phyloP scores from a whole-genome alignment of 2,113 vertebrate genomes.

The Anolis carolinensis region DNA sequence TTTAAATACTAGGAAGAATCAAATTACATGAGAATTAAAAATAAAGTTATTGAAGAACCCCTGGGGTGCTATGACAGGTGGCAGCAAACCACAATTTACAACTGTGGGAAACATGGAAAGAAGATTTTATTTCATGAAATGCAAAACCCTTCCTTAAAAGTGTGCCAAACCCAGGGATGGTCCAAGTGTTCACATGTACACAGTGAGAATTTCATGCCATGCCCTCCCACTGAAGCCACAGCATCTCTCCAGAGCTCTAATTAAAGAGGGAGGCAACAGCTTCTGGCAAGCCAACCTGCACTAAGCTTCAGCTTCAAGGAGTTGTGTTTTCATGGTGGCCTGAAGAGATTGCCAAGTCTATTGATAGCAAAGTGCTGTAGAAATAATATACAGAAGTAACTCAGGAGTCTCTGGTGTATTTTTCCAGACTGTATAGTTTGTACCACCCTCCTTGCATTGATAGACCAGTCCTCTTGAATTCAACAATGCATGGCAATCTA shows the following conservation, averaged over 20 bases:
- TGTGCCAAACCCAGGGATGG: slow-evolving; percentile 52
- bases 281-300: slow-evolving; percentile 43
- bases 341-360: slow-evolving; percentile 18
- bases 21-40: background rate
- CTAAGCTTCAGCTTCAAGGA: slow-evolving; percentile 44
- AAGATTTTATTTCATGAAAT: slow-evolving; percentile 28
- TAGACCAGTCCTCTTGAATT: background rate
- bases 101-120: accelerated
- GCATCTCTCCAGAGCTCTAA: slow-evolving; percentile 53
- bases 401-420: background rate
- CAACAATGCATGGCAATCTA: background rate
- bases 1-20: background rate
- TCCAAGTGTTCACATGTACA: slow-evolving; percentile 49
- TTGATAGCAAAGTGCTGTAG: background rate
- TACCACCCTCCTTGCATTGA: background rate
- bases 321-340: slow-evolving; percentile 47
- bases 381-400: background rate
- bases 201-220: slow-evolving; percentile 64
- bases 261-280: slow-evolving; percentile 66
- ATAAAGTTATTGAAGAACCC: background rate
- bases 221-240: slow-evolving; percentile 59
- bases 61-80: slow-evolving; percentile 15
- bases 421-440: background rate
- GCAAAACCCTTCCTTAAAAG: slow-evolving; percentile 30
- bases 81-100: background rate